Evolutionary conservation across 2,888 invertebrate species (phyloP).

Genomic region (Agriopis aurantiaria): DNA sequence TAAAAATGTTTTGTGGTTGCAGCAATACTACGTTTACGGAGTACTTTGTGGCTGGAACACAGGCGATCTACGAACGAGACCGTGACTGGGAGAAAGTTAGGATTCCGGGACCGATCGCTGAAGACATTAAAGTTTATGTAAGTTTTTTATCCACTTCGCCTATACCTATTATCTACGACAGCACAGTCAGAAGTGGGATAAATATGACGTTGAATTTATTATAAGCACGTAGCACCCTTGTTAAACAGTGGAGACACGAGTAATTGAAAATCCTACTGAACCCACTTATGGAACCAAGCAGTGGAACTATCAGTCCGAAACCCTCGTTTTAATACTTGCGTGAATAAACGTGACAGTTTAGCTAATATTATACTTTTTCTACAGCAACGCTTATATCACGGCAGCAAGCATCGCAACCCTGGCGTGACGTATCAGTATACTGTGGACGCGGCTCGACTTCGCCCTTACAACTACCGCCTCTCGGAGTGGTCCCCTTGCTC

Average conservation of each 20-base stretch:
- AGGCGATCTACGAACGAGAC: slow-evolving; percentile 92
- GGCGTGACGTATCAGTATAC: slow-evolving; percentile 95
- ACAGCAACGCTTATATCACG: slow-evolving; percentile 90
- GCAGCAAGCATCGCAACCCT: slow-evolving; percentile 89
- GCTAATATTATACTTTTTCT: background rate
- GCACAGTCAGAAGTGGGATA: too few relatives aligned
- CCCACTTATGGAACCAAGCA: too few relatives aligned
- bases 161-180: too few relatives aligned
- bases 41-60: slow-evolving; percentile 92
- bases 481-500: slow-evolving; percentile 94
- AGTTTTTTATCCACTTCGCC: slow-evolving; percentile 57
- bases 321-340: too few relatives aligned
- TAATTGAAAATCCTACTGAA: too few relatives aligned
- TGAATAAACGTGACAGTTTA: background rate
- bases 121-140: slow-evolving; percentile 93
- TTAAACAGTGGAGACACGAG: too few relatives aligned
- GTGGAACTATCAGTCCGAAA: too few relatives aligned
- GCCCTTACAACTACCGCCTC: slow-evolving; percentile 90
- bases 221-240: too few relatives aligned
- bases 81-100: slow-evolving; percentile 92
- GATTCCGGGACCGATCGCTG: slow-evolving; percentile 93
- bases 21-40: slow-evolving; percentile 91
- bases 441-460: slow-evolving; percentile 81
- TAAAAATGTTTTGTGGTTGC: slow-evolving; percentile 46
- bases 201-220: too few relatives aligned